phyloP scores from a whole-genome alignment of 1,140 invertebrate genomes.

The Gonioctena quinquepunctata region DNA sequence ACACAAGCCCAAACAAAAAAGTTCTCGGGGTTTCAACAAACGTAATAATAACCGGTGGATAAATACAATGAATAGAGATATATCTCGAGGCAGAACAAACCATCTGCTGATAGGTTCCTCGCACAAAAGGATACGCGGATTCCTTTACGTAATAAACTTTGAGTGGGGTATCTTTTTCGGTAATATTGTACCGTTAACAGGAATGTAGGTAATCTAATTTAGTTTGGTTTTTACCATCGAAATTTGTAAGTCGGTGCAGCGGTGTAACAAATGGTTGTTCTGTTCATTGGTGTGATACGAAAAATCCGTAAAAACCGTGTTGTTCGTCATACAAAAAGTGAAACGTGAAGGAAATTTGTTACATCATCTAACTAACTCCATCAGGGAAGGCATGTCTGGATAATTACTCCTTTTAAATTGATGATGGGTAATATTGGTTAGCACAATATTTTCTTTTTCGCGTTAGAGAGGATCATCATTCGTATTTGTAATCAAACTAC shows the following conservation, averaged over 20 bases:
- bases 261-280: too few species aligned
- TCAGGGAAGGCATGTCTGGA: too few species aligned
- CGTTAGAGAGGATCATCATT: too few species aligned
- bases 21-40: background rate
- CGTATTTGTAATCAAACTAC: too few species aligned
- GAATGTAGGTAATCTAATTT: background rate
- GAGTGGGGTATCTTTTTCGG: slow-evolving; percentile 20
- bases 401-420: too few species aligned
- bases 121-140: slow-evolving; percentile 20
- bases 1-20: background rate
- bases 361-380: too few species aligned
- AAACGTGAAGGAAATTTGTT: too few species aligned
- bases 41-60: slow-evolving; percentile 23
- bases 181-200: background rate
- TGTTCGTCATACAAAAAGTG: too few species aligned
- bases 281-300: too few species aligned
- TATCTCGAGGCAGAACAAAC: slow-evolving; percentile 22
- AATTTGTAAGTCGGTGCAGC: background rate
- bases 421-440: too few species aligned
- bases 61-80: slow-evolving; percentile 18
- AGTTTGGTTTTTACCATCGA: background rate
- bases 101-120: slow-evolving; percentile 7
- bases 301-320: too few species aligned
- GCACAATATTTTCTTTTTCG: too few species aligned
- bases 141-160: slow-evolving; percentile 21